Evolutionary conservation across 1,140 invertebrate genomes (phyloP), one percentile per base, ranked within the genome.

Genomic region (Gonioctena quinquepunctata): DNA sequence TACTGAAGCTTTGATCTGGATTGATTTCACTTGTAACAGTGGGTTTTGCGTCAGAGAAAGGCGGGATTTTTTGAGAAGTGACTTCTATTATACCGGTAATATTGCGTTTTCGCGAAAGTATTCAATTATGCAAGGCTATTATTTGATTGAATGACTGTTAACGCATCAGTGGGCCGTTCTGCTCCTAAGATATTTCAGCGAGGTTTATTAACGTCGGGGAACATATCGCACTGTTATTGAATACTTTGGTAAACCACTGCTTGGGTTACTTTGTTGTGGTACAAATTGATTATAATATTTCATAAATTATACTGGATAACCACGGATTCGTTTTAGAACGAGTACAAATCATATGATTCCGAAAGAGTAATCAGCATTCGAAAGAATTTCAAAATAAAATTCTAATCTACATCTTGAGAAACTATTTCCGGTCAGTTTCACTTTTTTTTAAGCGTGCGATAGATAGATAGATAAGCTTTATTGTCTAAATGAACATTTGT

Each of bases 111-210:
- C 63, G 48, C 63, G 63, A 66, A 66, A 66, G 63, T 66, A 23
- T 13, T 22, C n/a, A 13, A 49, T 66, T 66, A 66, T 48, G 63
- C 33, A 66, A 66, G 23, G 22, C 48, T 66, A 66, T 66, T 54
- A 66, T 66, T 66, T 66, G 63, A 66, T 66, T 66, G 63, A 66
- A n/a, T 66, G 63, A 21, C 21, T 66, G 49, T 52, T 66, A 54
- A 27, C 27, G 63, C 63, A 66, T 66, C 49, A 25, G 26, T 54
- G 50, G 19, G 26, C 42, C 16, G 21, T 22, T 54, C 8, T 26
- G 23, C 16, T 19, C 19, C 28, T 28, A 18, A 49, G 21, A 26
- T 49, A 49, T 66, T 66, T 54, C 22, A 27, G 26, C 54, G 54
- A 28, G 25, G 50, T 19, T 50, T 54, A 66, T 54, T 66, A n/a